Evolutionary conservation across 2,113 vertebrate genomes (phyloP).

Genomic region (Cyanoderma ruficeps): DNA sequence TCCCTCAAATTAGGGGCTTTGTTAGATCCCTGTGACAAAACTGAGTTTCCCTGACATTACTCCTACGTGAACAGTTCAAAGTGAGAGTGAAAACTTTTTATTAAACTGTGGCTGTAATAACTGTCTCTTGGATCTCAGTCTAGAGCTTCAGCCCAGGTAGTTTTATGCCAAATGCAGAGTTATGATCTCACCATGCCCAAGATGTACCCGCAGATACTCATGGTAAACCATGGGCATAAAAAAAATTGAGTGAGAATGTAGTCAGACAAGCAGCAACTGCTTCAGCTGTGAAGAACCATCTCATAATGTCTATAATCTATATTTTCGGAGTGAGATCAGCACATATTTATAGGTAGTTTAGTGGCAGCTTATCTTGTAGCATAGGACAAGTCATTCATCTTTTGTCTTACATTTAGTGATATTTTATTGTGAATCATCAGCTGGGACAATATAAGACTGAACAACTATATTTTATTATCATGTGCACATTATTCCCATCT

Average conservation of each 20-base stretch:
- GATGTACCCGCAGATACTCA: background rate
- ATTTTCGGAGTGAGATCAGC: background rate
- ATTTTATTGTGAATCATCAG: slow-evolving; percentile 21
- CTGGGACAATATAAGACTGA: background rate
- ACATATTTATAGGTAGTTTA: background rate
- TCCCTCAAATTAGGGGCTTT: background rate
- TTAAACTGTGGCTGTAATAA: background rate
- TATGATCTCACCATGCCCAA: background rate
- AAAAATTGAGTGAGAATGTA: background rate
- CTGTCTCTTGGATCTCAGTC: background rate
- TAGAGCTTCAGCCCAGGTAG: background rate
- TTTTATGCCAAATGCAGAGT: background rate
- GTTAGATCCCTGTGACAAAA: background rate
- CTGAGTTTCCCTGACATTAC: background rate
- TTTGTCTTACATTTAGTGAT: background rate
- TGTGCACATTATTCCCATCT: background rate
- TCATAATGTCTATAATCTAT: background rate
- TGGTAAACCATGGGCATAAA: background rate
- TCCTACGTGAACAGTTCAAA: background rate
- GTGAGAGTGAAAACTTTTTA: background rate
- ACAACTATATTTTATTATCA: background rate
- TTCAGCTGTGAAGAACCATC: background rate
- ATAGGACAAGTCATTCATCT: background rate
- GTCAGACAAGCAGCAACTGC: background rate
- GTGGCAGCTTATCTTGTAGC: background rate